A percentile compares a stretch with the other conserved stretches of the same genome.
phyloP scores from a whole-genome alignment of 2,113 vertebrate genomes.

The Globicephala melas region DNA sequence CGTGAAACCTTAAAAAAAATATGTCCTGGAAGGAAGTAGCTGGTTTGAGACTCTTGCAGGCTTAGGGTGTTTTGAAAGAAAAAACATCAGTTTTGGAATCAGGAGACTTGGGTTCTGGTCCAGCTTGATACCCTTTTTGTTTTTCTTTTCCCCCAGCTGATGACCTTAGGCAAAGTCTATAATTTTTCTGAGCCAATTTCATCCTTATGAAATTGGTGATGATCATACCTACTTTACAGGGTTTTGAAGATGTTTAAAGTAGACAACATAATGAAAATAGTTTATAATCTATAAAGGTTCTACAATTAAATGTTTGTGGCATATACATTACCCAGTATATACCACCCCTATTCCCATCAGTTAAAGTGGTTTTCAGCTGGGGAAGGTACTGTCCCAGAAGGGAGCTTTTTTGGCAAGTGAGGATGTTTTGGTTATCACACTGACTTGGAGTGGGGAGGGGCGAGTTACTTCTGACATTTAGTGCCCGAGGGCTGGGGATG shows the following conservation, averaged over 20 bases:
- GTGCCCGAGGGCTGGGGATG: background rate
- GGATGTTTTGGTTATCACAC: background rate
- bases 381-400: background rate
- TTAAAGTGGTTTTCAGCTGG: background rate
- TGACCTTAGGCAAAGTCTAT: background rate
- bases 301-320: background rate
- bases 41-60: background rate
- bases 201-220: background rate
- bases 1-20: background rate
- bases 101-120: background rate
- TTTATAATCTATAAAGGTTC: background rate
- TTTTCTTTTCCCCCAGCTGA: background rate
- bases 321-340: background rate
- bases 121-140: background rate
- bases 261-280: background rate
- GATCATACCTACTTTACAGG: background rate
- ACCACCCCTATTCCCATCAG: background rate
- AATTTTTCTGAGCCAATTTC: slow-evolving; percentile 15
- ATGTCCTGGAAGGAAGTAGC: background rate
- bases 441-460: background rate
- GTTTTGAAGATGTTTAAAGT: background rate
- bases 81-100: slow-evolving; percentile 7
- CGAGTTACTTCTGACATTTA: background rate
- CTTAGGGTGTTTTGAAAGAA: background rate
- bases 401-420: background rate